These are phyloP conservation scores for Thelaira solivaga DNA, from an alignment of 2,888 invertebrate species.

Conservation along the genomic window DNA sequence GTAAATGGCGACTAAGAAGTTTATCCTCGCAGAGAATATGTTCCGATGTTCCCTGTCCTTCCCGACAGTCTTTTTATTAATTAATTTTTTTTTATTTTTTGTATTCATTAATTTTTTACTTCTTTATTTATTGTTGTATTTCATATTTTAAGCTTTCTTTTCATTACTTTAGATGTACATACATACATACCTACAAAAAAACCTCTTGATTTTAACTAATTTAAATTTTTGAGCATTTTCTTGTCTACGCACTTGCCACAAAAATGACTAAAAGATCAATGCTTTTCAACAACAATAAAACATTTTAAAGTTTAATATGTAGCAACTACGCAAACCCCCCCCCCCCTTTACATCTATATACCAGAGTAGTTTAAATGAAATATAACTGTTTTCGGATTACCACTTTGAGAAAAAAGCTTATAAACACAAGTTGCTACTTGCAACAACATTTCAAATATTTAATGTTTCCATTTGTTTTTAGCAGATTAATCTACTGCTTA, in stretches of 20 bases:
- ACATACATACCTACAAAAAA: not conserved
- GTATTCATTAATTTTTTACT: too few relatives aligned
- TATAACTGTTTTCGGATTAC: slow-evolving; percentile 25
- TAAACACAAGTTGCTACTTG: not conserved
- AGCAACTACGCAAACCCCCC: slow-evolving; percentile 1
- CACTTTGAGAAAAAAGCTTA: slow-evolving; percentile 47
- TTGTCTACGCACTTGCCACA: slow-evolving; percentile 6
- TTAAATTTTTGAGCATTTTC: not conserved
- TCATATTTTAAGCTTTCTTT: too few relatives aligned
- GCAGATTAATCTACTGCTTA: slow-evolving; percentile 8
- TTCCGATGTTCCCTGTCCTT: too few relatives aligned
- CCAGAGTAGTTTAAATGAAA: slow-evolving; percentile 22
- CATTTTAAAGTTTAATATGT: not conserved
- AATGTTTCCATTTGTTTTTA: slow-evolving; percentile 41
- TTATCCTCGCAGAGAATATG: too few relatives aligned
- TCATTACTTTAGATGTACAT: not conserved
- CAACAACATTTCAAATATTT: slow-evolving; percentile 27
- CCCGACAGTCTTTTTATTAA: too few relatives aligned
- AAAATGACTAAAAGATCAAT: not conserved
- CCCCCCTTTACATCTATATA: slow-evolving; percentile 40
- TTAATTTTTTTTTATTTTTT: too few relatives aligned
- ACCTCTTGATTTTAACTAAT: slow-evolving; percentile 1
- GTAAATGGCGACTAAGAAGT: too few relatives aligned
- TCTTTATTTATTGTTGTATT: too few relatives aligned
- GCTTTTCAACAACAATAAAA: slow-evolving; percentile 32